phyloP scores from a whole-genome alignment of 1,140 invertebrate species.

The Camponotus vicinus region DNA sequence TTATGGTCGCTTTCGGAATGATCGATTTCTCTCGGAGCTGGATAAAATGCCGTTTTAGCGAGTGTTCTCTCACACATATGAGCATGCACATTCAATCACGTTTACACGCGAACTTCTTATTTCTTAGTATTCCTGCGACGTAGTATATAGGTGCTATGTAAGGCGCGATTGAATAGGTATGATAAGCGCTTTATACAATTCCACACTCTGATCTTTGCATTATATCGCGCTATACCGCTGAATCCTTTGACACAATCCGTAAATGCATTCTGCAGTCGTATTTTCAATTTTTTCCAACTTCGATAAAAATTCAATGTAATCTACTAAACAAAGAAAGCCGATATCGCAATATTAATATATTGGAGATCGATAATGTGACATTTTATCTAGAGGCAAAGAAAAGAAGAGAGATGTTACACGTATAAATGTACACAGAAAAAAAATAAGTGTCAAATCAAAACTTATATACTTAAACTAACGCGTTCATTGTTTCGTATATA shows the following conservation, averaged over 20 bases:
- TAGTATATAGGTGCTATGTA: slow-evolving; percentile 42
- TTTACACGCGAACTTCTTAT: slow-evolving; percentile 62
- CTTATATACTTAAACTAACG: no score
- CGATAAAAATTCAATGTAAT: background rate
- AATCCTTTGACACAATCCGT: slow-evolving; percentile 31
- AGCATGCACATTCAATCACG: slow-evolving; percentile 19
- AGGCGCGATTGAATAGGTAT: slow-evolving; percentile 65
- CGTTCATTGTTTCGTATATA: no score
- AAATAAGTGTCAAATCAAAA: no score
- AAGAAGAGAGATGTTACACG: background rate
- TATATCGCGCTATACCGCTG: background rate
- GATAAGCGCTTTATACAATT: slow-evolving; percentile 66
- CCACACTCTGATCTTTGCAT: slow-evolving; percentile 46
- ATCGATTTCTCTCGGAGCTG: slow-evolving; percentile 57
- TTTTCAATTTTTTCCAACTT: slow-evolving; percentile 12
- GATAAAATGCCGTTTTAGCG: slow-evolving; percentile 59
- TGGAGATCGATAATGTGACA: background rate
- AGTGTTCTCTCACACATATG: slow-evolving; percentile 58
- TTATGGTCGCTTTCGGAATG: slow-evolving; percentile 47
- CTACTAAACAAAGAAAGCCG: background rate
- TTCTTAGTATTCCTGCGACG: slow-evolving; percentile 52
- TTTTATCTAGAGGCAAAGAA: background rate
- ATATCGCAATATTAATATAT: background rate
- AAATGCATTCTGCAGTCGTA: slow-evolving; percentile 11
- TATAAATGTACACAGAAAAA: background rate